Conservation (phyloP, 2,113 vertebrate species). For the Anhinga rufa region DNA sequence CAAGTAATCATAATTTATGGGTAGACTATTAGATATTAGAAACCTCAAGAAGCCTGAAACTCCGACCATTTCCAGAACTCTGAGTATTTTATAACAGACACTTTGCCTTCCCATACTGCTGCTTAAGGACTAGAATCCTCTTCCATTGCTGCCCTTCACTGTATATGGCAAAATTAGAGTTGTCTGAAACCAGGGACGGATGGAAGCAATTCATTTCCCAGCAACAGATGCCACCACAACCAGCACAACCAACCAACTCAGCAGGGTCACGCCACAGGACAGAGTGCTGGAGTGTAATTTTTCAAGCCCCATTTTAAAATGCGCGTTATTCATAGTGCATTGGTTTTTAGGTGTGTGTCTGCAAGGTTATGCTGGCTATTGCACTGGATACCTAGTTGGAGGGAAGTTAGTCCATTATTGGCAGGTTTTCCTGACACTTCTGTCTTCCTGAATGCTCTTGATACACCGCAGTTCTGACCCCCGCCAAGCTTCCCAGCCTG, state of each 20-base stretch:
- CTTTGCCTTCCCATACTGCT: background rate
- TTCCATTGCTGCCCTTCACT: background rate
- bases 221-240: background rate
- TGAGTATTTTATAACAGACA: background rate
- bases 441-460: background rate
- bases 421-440: background rate
- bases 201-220: background rate
- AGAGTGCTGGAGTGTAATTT: background rate
- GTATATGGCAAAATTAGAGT: background rate
- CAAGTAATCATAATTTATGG: background rate
- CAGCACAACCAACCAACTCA: background rate
- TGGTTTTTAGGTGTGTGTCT: background rate
- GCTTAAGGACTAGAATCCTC: background rate
- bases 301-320: background rate
- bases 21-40: background rate
- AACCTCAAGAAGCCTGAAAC: background rate
- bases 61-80: background rate
- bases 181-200: background rate
- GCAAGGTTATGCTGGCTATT: background rate
- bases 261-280: background rate
- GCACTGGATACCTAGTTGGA: background rate
- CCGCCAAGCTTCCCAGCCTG: background rate
- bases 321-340: background rate
- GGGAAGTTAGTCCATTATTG: background rate
- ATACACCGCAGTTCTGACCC: background rate